Evolutionary conservation across 2,888 invertebrate species (phyloP).

Genomic region (Drosophila lacicola): DNA sequence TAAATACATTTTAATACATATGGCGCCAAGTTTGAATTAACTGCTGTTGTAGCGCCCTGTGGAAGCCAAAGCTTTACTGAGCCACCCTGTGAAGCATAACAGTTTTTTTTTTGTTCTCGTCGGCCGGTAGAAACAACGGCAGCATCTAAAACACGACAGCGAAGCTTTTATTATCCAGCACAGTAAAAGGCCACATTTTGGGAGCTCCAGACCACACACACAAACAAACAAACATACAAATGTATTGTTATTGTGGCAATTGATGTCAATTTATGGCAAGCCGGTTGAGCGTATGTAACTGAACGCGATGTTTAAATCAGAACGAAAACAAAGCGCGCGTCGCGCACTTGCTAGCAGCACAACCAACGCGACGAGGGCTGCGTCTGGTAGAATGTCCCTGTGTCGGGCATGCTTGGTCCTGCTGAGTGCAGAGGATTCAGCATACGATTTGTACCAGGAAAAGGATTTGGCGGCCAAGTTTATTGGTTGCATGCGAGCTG

Average conservation of each 20-base stretch:
- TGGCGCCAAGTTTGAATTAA: slow-evolving; percentile 19
- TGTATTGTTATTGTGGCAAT: slow-evolving; percentile 53
- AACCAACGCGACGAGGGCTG: neutral
- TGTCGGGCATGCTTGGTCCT: slow-evolving; percentile 71
- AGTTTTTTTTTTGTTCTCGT: slow-evolving; percentile 28
- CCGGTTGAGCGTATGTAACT: slow-evolving; percentile 22
- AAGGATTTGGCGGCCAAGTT: slow-evolving; percentile 66
- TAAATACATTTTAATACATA: slow-evolving; percentile 24
- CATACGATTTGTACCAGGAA: slow-evolving; percentile 54
- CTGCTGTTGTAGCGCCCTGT: slow-evolving; percentile 13
- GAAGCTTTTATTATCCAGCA: slow-evolving; percentile 68
- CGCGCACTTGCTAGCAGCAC: slow-evolving; percentile 42
- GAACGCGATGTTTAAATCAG: slow-evolving; percentile 54
- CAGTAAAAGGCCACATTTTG: slow-evolving; percentile 38
- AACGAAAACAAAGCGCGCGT: slow-evolving; percentile 40
- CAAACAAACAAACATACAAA: neutral
- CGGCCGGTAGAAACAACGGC: slow-evolving; percentile 13
- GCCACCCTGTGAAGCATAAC: slow-evolving; percentile 43
- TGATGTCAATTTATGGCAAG: slow-evolving; percentile 59
- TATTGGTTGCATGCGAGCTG: slow-evolving; percentile 50
- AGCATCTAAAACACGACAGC: slow-evolving; percentile 33
- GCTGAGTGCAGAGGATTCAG: slow-evolving; percentile 42
- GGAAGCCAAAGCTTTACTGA: slow-evolving; percentile 10
- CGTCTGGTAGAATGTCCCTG: slow-evolving; percentile 42
- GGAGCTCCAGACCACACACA: slow-evolving; percentile 5